A percentile compares a stretch with the other conserved stretches of the same genome.
phyloP scores from a whole-genome alignment of 1,140 invertebrate genomes.

The Lepidurus packardi region DNA sequence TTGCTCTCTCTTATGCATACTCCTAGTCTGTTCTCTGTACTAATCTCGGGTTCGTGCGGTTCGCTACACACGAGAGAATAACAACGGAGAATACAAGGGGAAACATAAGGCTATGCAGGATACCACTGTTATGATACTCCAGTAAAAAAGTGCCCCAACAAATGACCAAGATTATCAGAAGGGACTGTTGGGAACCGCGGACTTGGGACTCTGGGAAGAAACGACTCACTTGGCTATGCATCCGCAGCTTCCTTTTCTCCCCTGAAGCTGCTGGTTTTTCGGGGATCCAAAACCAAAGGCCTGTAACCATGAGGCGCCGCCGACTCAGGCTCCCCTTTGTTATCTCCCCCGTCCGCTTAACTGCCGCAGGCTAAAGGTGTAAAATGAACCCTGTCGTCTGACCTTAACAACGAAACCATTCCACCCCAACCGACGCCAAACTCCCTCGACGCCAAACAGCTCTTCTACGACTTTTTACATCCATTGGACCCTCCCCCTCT shows the following conservation, averaged over 20 bases:
- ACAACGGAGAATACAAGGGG: too few relatives aligned
- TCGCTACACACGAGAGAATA: too few relatives aligned
- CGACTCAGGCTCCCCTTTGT: background rate
- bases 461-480: background rate
- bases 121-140: too few relatives aligned
- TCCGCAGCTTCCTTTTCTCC: background rate
- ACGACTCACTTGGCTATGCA: background rate
- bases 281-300: background rate
- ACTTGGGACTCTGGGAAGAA: too few relatives aligned
- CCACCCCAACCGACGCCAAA: conserved; percentile 6
- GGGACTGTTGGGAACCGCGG: too few relatives aligned
- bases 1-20: background rate
- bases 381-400: conserved; percentile 3
- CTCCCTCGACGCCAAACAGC: background rate
- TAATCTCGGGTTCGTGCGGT: background rate
- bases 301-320: background rate
- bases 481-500: too few relatives aligned
- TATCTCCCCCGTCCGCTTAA: background rate
- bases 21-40: background rate
- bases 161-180: too few relatives aligned
- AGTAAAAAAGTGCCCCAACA: too few relatives aligned
- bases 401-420: conserved; percentile 3
- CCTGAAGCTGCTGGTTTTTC: background rate
- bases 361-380: background rate
- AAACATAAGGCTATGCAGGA: too few relatives aligned